phyloP scores from a whole-genome alignment of 2,113 vertebrate species.

The Phyllostomus hastatus region DNA sequence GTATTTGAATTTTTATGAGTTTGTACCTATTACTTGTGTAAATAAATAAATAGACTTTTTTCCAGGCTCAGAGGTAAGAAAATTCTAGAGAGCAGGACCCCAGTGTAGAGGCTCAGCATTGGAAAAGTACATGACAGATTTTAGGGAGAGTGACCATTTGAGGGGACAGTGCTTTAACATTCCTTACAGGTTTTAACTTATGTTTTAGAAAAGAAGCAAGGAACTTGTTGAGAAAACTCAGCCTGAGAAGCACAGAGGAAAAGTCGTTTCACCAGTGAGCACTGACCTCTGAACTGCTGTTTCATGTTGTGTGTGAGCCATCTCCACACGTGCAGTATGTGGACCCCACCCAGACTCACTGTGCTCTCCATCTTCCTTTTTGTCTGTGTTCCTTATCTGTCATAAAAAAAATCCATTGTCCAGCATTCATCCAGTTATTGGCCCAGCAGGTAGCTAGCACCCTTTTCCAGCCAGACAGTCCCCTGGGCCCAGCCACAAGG shows the following conservation, averaged over 20 bases:
- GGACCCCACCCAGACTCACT: background rate
- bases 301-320: background rate
- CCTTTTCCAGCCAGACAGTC: background rate
- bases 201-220: background rate
- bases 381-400: background rate
- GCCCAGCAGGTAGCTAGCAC: background rate
- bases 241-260: background rate
- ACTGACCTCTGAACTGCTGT: background rate
- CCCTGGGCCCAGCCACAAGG: background rate
- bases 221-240: background rate
- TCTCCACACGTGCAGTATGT: fast-evolving
- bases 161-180: background rate
- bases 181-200: background rate
- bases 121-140: background rate
- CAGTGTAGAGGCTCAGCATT: background rate
- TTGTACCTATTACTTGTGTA: background rate
- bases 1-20: conserved; percentile 6
- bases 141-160: background rate
- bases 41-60: background rate
- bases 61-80: background rate
- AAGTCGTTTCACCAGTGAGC: too few relatives aligned
- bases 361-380: background rate
- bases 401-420: background rate
- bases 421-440: background rate
- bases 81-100: background rate